Evolutionary conservation across 1,140 invertebrate genomes (phyloP), one percentile per base, ranked within the genome.

Genomic region (Caerostris darwini): DNA sequence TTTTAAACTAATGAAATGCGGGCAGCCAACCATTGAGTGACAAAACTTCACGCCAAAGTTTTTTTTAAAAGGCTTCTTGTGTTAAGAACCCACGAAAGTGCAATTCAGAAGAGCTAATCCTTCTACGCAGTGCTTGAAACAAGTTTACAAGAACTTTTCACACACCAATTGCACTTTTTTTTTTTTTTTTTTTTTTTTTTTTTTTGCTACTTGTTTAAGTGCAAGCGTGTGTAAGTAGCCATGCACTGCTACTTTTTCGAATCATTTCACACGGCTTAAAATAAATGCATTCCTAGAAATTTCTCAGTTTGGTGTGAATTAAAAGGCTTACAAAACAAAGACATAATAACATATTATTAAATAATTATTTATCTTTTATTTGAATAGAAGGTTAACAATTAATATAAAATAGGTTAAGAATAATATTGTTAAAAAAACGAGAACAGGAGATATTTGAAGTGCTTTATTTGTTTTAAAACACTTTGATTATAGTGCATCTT

Each of bases 1-100:
- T 85, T 85, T 85, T 85, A 85, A 85, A 85, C 82, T 85, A 85
- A 85, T 85, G 82, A 85, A 85, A 85, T 85, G 82, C 82, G 82
- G 82, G 82, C 56, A 57, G 7, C 58, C 54, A 8, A 8, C 82
- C 82, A 34, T 85, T 57, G 54, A 77, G 12, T 50, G 71, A 7
- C 2, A 12, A n/a, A 77, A 77, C 71, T 5, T 69, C 50, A 77
- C 34, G 53, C 34, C 34, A 12, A 53, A 77, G 12, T 8, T 77
- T 77, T 77, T 71, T 77, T 77, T 77, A 77, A 77, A 77, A 77
- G 71, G 71, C 71, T 77, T 77, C 71, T 50, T 34, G 5, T 77
- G 71, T 77, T 50, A 77, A 77, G 71, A 77, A 77, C 7, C 71
- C 71, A 53, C 71, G 71, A 77, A 77, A 77, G 71, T 77, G 71